Conservation (phyloP, 2,888 invertebrate genomes). For the Smittia sp. region DNA sequence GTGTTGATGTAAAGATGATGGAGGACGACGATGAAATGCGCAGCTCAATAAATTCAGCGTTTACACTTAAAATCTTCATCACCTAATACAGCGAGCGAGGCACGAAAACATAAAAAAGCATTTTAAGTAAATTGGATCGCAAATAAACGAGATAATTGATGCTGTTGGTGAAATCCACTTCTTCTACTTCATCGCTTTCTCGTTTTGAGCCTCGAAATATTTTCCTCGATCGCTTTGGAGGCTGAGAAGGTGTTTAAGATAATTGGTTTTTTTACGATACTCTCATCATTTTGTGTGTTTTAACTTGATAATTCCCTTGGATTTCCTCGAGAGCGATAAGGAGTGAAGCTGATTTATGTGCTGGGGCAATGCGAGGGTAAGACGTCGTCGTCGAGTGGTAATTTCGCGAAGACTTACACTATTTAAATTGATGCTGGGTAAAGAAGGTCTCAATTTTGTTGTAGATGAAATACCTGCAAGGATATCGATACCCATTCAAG, state of each 20-base stretch:
- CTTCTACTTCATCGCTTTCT: neutral
- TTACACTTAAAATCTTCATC: constrained; percentile 12
- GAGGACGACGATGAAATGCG: neutral
- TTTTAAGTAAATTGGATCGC: constrained; percentile 35
- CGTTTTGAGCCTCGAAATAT: neutral
- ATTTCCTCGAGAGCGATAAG: neutral
- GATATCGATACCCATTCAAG: too few relatives aligned
- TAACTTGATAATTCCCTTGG: neutral
- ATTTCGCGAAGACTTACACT: neutral
- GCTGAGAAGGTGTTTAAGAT: constrained; percentile 23
- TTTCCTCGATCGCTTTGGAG: neutral
- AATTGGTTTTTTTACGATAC: constrained; percentile 20
- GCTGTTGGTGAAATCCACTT: constrained; percentile 26
- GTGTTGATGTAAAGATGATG: constrained; percentile 30
- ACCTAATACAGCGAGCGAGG: neutral
- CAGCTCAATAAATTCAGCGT: constrained; percentile 7
- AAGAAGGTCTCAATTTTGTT: too few relatives aligned
- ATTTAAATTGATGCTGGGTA: too few relatives aligned
- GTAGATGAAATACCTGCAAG: too few relatives aligned
- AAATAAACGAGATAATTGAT: constrained; percentile 38
- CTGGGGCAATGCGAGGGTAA: neutral
- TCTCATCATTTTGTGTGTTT: neutral
- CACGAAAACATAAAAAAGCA: constrained; percentile 15
- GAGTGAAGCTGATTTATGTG: neutral
- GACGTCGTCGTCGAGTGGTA: neutral